Base-by-base conservation (phyloP, 2,888 invertebrate species). In the Incurvaria masculella region DNA sequence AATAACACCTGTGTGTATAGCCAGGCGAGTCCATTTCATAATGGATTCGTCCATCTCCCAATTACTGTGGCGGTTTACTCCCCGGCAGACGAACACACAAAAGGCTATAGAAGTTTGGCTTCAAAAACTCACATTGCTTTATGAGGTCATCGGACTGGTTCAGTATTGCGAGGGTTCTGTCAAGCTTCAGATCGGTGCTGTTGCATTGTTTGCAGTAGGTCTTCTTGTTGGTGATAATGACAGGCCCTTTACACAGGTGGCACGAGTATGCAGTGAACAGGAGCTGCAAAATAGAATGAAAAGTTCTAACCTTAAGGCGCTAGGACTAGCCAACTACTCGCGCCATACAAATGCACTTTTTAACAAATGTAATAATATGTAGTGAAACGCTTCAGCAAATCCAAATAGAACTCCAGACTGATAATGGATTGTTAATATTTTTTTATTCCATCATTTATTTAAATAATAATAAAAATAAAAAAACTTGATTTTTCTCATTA, bases 181-280 rank as follows among this genome's bases (percentile, higher is more conserved):
- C 64, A n/a, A 62, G 55, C 1, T 62, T 57, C 53, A 72, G 66
- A 1, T 65, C 63, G 1, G 66, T 55, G 42, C 19, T 42, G 3
- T 57, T 57, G 55, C 76, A 78, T 26, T 75, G 71, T 23, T 61
- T 61, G 53, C 76, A 76, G 1, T 53, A 52, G 1, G 62, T 53
- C 2, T 57, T 58, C 5, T 54, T 53, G 0, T 59, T 58, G 23
- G 52, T 55, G 56, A 65, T 63, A 26, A 64, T 47, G 20, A 76
- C 67, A 0, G 76, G 75, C 0, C 74, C 72, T 53, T 69, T 72
- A 62, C 76, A 78, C 44, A 65, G 56, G 51, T 66, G 66, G 51
- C 76, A 78, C 10, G 69, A 63, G 61, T 74, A 76, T 14, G 76
- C 75, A 14, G 61, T 64, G 58, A 76, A 78, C 49, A 72, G 23